phyloP scores from a whole-genome alignment of 2,113 vertebrate species.

The Cynoglossus semilaevis region DNA sequence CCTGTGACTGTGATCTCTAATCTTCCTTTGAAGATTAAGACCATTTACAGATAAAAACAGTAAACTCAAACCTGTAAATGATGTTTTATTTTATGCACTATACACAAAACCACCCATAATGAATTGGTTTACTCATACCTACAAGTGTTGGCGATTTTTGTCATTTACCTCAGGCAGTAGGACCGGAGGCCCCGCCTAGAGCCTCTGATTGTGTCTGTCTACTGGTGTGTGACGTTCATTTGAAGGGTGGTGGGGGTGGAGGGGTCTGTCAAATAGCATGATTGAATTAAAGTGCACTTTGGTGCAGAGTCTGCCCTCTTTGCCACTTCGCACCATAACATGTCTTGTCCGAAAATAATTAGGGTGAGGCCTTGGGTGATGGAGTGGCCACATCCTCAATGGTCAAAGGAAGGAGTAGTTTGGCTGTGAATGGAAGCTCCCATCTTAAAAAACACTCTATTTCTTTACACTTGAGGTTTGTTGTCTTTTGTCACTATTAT shows the following conservation, averaged over 20 bases:
- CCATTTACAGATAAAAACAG: constrained; percentile 43
- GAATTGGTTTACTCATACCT: constrained; percentile 26
- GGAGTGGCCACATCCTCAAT: constrained; percentile 69
- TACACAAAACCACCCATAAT: constrained; percentile 32
- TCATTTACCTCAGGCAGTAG: constrained; percentile 32
- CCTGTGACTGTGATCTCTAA: constrained; percentile 56
- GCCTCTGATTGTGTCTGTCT: constrained; percentile 53
- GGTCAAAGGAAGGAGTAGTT: constrained; percentile 75
- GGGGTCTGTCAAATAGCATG: constrained; percentile 72
- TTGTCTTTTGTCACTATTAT: constrained; percentile 82
- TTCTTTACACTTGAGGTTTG: constrained; percentile 82
- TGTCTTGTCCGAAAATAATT: constrained; percentile 79
- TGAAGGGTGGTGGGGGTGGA: constrained; percentile 36
- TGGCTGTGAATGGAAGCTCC: constrained; percentile 73
- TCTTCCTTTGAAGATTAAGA: constrained; percentile 67
- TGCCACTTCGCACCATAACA: constrained; percentile 73
- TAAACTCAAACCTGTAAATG: constrained; percentile 14
- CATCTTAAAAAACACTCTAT: constrained; percentile 78
- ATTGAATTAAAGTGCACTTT: constrained; percentile 79
- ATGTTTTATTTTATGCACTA: constrained; percentile 33
- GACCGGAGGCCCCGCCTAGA: constrained; percentile 40
- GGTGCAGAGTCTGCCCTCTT: constrained; percentile 69
- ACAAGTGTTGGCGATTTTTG: constrained; percentile 41
- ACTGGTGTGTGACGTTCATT: constrained; percentile 69
- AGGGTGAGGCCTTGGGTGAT: constrained; percentile 69